phyloP scores from a whole-genome alignment of 2,113 vertebrate genomes.

The Hemichromis elongatus region DNA sequence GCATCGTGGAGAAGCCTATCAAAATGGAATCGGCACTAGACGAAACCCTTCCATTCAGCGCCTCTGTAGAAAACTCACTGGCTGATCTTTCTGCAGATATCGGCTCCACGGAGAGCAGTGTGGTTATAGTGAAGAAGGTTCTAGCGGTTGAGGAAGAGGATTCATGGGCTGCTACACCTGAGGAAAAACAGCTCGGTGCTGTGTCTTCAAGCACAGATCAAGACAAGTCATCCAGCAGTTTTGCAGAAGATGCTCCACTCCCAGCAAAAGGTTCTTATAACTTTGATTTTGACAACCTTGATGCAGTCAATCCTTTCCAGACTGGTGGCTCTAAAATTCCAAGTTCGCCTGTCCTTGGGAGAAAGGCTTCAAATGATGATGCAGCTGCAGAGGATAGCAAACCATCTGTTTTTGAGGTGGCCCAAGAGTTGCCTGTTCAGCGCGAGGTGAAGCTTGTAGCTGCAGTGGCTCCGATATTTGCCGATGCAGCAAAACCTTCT shows the following conservation, averaged over 20 bases:
- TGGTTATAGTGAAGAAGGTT: constrained; percentile 54
- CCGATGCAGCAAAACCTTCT: not conserved
- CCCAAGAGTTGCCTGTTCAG: not conserved
- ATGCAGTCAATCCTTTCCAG: constrained; percentile 59
- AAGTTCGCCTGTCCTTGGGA: constrained; percentile 42
- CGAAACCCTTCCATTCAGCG: constrained; percentile 67
- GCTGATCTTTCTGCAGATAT: constrained; percentile 38
- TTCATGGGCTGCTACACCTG: not conserved
- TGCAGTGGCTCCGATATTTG: not conserved
- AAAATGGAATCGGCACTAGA: constrained; percentile 45
- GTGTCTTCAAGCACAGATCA: not conserved
- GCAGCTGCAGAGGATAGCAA: not conserved
- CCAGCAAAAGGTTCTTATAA: constrained; percentile 41
- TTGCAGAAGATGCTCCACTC: constrained; percentile 27
- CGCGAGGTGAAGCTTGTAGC: constrained; percentile 12
- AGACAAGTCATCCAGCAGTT: not conserved
- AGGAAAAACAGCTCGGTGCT: not conserved
- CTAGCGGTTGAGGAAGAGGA: not conserved
- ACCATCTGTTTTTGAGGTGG: not conserved
- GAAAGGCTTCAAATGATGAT: not conserved
- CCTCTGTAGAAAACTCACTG: constrained; percentile 65
- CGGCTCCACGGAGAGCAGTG: constrained; percentile 65
- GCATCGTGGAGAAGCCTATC: not conserved
- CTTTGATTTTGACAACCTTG: constrained; percentile 63
- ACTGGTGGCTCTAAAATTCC: constrained; percentile 55